Evolutionary conservation across 2,888 invertebrate genomes (phyloP).

Genomic region (Hololepta plana): DNA sequence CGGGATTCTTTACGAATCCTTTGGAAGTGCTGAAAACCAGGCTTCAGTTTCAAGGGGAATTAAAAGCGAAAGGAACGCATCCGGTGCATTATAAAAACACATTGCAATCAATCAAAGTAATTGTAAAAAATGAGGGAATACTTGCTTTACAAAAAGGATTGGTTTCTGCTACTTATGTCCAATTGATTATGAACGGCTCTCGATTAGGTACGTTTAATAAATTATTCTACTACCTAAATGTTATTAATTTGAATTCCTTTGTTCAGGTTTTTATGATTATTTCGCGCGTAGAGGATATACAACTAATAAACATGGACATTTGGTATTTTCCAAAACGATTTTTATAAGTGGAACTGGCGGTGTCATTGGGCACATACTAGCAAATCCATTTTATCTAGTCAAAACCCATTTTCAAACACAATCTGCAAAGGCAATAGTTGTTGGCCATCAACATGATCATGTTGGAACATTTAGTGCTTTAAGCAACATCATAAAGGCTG

Average conservation of each 20-base stretch:
- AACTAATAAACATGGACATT: conserved; percentile 30
- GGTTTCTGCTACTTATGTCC: conserved; percentile 67
- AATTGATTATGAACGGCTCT: conserved; percentile 42
- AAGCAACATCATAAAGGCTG: conserved; percentile 29
- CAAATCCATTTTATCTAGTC: conserved; percentile 60
- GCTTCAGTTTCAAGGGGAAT: conserved; percentile 55
- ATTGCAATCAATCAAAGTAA: conserved; percentile 42
- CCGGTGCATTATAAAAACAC: conserved; percentile 51
- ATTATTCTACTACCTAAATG: too few species aligned
- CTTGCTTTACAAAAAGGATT: conserved; percentile 59
- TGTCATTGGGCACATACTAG: conserved; percentile 43
- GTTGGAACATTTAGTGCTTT: conserved; percentile 34
- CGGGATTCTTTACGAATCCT: conserved; percentile 70
- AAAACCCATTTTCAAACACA: conserved; percentile 74
- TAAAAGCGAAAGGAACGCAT: conserved; percentile 39
- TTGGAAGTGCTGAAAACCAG: conserved; percentile 81
- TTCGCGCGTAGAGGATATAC: too few species aligned
- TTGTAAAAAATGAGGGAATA: conserved; percentile 46
- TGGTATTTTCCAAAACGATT: conserved; percentile 29
- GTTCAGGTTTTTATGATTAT: too few species aligned
- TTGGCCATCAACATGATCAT: conserved; percentile 66
- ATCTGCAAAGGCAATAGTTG: conserved; percentile 55
- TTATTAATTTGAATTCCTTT: too few species aligned
- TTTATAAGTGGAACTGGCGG: conserved; percentile 42
- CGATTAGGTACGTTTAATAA: conserved; percentile 28